Evolutionary conservation across 2,113 vertebrate species (phyloP).

Genomic region (Saiga tatarica): DNA sequence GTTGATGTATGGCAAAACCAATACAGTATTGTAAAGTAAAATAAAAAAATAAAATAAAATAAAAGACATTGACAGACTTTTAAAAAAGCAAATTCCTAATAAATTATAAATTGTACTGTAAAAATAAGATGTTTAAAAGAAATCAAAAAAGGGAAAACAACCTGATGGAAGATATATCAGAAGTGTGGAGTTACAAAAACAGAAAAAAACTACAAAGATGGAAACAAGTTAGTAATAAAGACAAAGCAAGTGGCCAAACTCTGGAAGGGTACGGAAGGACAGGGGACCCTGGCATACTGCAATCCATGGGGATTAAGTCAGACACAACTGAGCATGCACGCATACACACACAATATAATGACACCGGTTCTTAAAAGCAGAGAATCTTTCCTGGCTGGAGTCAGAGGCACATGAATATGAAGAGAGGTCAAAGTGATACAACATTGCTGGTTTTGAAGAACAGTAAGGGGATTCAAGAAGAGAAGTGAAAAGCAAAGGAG

Average conservation of each 20-base stretch:
- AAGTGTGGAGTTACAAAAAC: not conserved
- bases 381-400: not conserved
- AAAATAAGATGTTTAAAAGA: not conserved
- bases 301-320: not conserved
- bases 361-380: not conserved
- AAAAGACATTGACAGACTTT: not conserved
- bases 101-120: not conserved
- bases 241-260: not conserved
- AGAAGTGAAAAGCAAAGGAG: no score
- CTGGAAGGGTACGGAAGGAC: not conserved
- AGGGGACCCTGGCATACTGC: not conserved
- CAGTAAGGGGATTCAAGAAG: not conserved
- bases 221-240: not conserved
- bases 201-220: not conserved
- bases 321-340: not conserved
- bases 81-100: not conserved
- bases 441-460: not conserved
- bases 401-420: not conserved
- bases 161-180: not conserved
- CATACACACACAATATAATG: not conserved
- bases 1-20: no score
- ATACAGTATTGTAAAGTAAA: no score
- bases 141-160: not conserved
- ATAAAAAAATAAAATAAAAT: not conserved
- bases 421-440: not conserved